Conservation (phyloP, 2,797 vertebrate genomes). For the Microctenopoma lineatum region DNA sequence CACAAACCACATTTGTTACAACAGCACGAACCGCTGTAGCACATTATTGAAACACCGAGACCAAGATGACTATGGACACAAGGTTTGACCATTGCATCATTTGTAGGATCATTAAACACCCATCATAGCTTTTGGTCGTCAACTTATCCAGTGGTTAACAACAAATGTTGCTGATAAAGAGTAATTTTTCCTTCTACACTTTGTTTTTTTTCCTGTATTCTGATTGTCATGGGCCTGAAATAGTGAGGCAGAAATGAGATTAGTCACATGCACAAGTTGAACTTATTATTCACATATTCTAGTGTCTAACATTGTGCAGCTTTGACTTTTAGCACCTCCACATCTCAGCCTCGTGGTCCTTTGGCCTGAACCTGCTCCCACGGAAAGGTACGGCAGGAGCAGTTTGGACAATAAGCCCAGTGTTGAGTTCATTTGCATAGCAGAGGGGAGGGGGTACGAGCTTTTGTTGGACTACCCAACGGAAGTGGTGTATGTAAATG, state of each 20-base stretch:
- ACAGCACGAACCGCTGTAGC: slow-evolving; percentile 25
- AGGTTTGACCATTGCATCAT: neutral
- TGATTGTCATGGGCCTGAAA: too few species aligned
- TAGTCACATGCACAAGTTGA: too few species aligned
- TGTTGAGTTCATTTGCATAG: slow-evolving; percentile 68
- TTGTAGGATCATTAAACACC: neutral
- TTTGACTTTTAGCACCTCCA: slow-evolving; percentile 13
- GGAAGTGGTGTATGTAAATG: slow-evolving; percentile 84
- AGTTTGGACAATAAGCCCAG: slow-evolving; percentile 49
- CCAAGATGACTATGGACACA: slow-evolving; percentile 20
- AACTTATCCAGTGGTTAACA: too few species aligned
- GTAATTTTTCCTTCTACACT: too few species aligned
- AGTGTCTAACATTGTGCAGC: too few species aligned
- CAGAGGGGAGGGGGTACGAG: slow-evolving; percentile 55
- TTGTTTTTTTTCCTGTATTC: too few species aligned
- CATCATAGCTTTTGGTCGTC: neutral
- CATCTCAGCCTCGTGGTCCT: slow-evolving; percentile 9
- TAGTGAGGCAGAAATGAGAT: too few species aligned
- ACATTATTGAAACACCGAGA: slow-evolving; percentile 15
- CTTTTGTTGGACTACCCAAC: slow-evolving; percentile 77
- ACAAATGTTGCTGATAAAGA: too few species aligned
- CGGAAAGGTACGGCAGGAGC: slow-evolving; percentile 9
- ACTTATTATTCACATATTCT: too few species aligned
- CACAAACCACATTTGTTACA: slow-evolving; percentile 39
- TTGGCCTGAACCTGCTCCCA: slow-evolving; percentile 18